Base-by-base conservation (phyloP, 2,797 vertebrate species). In the Leontocebus nigricollis region DNA sequence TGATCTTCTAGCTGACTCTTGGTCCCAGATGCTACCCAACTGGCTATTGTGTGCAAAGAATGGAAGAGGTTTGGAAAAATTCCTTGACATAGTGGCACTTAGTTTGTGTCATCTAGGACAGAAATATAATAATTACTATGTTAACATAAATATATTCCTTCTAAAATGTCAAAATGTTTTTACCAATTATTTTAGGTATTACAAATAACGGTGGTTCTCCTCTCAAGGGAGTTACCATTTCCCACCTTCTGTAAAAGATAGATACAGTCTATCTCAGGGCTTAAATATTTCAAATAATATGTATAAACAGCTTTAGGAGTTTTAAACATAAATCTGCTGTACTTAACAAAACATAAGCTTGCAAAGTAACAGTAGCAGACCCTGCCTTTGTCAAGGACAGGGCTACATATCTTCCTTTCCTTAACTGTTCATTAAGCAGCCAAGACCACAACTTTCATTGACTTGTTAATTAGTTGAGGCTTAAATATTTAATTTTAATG, bases 401-500 rank as follows among this genome's bases (percentile, higher is more conserved):
- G 7, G 15, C 76, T 20, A 57, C 19, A 15, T 72, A 59, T 39
- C 27, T 44, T 95, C 61, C 13, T 84, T 52, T 83, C n/a, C 27
- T 44, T 79, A 88, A 90, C 36, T 50, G 1, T 59, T 95, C 59
- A 24, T 93, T 64, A 75, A 46, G 44, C 9, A 92, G n/a, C 59
- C 24, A 88, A 88, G 87, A 72, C 39, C 50, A 85, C 64, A 91
- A 73, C 61, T 96, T 88, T 36, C 72, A 81, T 22, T 90, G 76
- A 92, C 39, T 85, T 44, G 30, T 75, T 97, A 95, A 95, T 96
- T 95, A 90, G 79, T 67, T 46, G 79, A 88, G 24, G 27, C 15
- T 95, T 93, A 93, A 90, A 84, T 96, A 89, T 95, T 96, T 97
- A 67, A 95, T 92, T 81, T 64, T 88, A 90, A 94, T 81, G 85